Conservation (phyloP, 2,888 invertebrate genomes). For the Eristalis arbustorum region DNA sequence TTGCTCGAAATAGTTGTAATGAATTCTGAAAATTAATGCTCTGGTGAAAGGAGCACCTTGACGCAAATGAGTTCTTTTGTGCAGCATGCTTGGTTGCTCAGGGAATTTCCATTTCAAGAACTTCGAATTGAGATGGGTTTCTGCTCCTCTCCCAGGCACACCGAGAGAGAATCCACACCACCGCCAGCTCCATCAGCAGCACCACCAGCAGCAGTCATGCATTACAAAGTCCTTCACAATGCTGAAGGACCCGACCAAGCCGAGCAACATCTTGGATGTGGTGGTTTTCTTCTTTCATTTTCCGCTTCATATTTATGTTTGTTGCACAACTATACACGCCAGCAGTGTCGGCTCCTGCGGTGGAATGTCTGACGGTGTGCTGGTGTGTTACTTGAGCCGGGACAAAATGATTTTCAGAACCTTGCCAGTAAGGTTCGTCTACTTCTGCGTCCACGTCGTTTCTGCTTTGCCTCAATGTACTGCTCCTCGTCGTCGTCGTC, state of each 20-base stretch:
- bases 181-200: conserved; percentile 20
- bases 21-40: conserved; percentile 66
- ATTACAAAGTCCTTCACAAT: conserved; percentile 63
- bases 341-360: neutral
- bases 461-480: neutral
- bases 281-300: conserved; percentile 38
- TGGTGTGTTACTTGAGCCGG: neutral
- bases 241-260: conserved; percentile 39
- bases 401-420: conserved; percentile 1
- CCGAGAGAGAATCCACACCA: neutral
- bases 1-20: conserved; percentile 65
- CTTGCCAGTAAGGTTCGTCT: neutral
- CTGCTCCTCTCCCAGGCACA: conserved; percentile 17
- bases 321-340: conserved; percentile 35
- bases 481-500: neutral
- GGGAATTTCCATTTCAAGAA: conserved; percentile 68
- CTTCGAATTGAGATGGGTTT: conserved; percentile 57
- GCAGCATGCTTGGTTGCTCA: conserved; percentile 58
- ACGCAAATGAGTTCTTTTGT: conserved; percentile 70
- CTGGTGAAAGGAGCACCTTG: conserved; percentile 65
- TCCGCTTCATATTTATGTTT: conserved; percentile 53
- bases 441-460: neutral
- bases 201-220: conserved; percentile 40
- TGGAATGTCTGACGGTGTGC: conserved; percentile 20
- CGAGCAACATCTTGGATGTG: conserved; percentile 47